phyloP scores from a whole-genome alignment of 2,113 vertebrate species.

The Lontra canadensis region DNA sequence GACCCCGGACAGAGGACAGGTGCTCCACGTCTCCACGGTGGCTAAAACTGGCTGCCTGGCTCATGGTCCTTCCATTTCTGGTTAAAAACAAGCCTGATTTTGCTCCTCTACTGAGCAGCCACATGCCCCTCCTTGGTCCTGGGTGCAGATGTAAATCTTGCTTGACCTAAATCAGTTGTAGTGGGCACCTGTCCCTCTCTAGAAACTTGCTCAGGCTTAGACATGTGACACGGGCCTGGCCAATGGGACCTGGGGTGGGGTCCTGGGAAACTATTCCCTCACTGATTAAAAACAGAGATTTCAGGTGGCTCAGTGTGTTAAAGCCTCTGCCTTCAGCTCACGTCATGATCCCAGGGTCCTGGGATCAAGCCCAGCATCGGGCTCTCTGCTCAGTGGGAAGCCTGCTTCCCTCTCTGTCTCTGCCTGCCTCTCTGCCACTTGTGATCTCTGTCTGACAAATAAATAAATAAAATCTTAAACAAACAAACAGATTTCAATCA shows the following conservation, averaged over 20 bases:
- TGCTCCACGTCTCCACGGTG: not conserved
- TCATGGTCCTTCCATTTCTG: not conserved
- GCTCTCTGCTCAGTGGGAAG: too few species aligned
- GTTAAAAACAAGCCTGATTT: not conserved
- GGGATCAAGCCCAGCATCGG: too few species aligned
- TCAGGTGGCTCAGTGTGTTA: not conserved
- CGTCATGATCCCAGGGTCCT: too few species aligned
- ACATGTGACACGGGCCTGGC: not conserved
- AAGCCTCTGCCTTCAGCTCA: too few species aligned
- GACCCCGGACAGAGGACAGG: not conserved
- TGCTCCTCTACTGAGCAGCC: not conserved
- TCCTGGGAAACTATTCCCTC: not conserved
- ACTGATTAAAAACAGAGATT: not conserved
- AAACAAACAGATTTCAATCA: not conserved
- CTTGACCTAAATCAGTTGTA: not conserved
- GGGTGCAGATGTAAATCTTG: not conserved
- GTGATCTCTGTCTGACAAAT: too few species aligned
- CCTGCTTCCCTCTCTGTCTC: too few species aligned
- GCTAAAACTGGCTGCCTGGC: not conserved
- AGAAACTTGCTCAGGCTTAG: not conserved
- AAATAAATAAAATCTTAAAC: too few species aligned
- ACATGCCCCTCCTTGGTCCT: not conserved
- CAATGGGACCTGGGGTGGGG: not conserved
- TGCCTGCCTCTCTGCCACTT: too few species aligned
- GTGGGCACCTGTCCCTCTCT: not conserved